A percentile compares a stretch with the other conserved stretches of the same genome.
Conservation (phyloP, 2,797 vertebrate species). For the Hybognathus amarus region DNA sequence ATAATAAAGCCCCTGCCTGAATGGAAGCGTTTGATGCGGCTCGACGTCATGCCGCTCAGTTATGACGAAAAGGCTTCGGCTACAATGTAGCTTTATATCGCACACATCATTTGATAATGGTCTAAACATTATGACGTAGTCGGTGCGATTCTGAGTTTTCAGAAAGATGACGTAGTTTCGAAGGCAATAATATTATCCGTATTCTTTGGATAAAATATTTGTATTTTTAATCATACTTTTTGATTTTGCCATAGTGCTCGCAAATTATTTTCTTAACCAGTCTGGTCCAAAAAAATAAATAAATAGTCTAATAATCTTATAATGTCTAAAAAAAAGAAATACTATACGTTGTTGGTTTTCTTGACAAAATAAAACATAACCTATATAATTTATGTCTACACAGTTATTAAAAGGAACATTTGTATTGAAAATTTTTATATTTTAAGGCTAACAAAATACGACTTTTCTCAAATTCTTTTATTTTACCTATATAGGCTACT, state of each 20-base stretch:
- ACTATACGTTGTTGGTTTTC: not conserved
- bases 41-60: constrained; percentile 76
- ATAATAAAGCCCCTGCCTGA: constrained; percentile 68
- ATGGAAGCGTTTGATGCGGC: constrained; percentile 68
- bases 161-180: not conserved
- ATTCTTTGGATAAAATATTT: not conserved
- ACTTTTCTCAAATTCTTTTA: not conserved
- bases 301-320: not conserved
- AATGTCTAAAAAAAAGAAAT: too few relatives aligned
- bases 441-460: not conserved
- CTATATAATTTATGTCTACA: not conserved
- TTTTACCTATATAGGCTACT: not conserved
- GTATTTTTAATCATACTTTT: too few relatives aligned
- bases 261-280: not conserved
- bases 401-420: not conserved
- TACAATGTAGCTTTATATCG: constrained; percentile 16
- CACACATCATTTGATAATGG: constrained; percentile 58
- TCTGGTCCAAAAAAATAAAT: not conserved
- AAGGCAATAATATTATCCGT: not conserved
- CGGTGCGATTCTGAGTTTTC: not conserved
- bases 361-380: not conserved
- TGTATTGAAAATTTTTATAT: too few relatives aligned
- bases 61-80: constrained; percentile 72
- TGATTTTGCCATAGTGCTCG: not conserved
- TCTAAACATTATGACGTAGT: constrained; percentile 56